These are phyloP conservation scores for Muscicapa comitata DNA, from an alignment of 2,797 vertebrate genomes.

Conservation along the genomic window DNA sequence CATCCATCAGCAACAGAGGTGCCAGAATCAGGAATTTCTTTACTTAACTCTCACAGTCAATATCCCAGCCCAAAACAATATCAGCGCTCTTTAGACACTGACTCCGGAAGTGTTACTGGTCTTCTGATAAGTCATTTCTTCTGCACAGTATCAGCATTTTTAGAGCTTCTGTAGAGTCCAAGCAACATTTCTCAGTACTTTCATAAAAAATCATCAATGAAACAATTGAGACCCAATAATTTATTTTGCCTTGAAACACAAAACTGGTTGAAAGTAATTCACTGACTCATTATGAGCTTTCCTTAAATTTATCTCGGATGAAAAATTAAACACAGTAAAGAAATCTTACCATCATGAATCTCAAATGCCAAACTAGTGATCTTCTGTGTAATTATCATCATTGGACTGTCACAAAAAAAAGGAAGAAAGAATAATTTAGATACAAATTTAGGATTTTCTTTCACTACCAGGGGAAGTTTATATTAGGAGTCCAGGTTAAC, in stretches of 20 bases:
- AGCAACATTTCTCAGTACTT: not conserved
- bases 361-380: constrained; percentile 95
- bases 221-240: not conserved
- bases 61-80: not conserved
- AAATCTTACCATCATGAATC: constrained; percentile 89
- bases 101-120: not conserved
- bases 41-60: not conserved
- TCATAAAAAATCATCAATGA: not conserved
- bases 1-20: not conserved
- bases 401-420: constrained; percentile 78
- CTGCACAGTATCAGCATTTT: not conserved
- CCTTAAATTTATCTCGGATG: not conserved
- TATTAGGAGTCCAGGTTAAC: not conserved
- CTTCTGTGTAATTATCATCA: constrained; percentile 98
- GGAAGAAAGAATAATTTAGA: constrained; percentile 1
- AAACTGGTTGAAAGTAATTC: not conserved
- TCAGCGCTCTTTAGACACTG: not conserved
- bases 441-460: not conserved
- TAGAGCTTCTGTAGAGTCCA: not conserved
- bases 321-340: not conserved
- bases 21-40: not conserved
- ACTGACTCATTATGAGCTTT: not conserved
- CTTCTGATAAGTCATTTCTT: not conserved
- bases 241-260: not conserved
- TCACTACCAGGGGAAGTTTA: not conserved